Evolutionary conservation across 2,888 invertebrate species (phyloP).

Genomic region (Xylota segnis): DNA sequence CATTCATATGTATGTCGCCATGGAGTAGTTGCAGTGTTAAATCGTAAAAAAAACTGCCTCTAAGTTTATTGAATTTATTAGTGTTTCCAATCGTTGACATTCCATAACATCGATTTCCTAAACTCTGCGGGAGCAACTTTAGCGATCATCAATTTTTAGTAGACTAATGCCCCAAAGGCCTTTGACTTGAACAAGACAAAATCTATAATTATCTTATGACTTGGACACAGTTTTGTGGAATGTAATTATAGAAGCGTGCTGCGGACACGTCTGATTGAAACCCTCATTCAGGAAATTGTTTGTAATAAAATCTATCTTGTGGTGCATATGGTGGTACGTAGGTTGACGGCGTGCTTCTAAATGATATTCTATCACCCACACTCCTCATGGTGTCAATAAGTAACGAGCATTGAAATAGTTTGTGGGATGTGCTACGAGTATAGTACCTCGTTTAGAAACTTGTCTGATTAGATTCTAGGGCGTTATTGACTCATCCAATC

Average conservation of each 20-base stretch:
- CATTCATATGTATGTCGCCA: background rate
- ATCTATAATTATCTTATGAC: slow-evolving; percentile 1
- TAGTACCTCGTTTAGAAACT: background rate
- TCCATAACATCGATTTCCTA: slow-evolving; percentile 2
- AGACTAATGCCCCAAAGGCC: background rate
- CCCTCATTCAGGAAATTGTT: slow-evolving; percentile 1
- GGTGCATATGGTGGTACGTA: background rate
- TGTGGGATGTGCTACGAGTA: slow-evolving; percentile 2
- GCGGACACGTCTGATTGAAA: background rate
- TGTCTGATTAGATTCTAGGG: background rate
- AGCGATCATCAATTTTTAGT: background rate
- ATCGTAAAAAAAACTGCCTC: background rate
- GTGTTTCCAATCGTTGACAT: background rate
- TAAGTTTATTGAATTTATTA: slow-evolving; percentile 6
- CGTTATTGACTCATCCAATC: background rate
- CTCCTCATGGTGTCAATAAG: background rate
- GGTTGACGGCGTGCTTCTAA: background rate
- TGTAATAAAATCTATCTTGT: slow-evolving; percentile 13
- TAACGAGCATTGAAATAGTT: background rate
- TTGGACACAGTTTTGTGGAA: slow-evolving; percentile 2
- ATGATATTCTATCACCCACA: slow-evolving; percentile 13
- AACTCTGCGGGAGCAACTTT: background rate
- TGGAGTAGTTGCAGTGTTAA: slow-evolving; percentile 1
- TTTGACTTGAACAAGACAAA: background rate
- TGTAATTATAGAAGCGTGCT: slow-evolving; percentile 7